Evolutionary conservation across 2,113 vertebrate genomes (phyloP), one percentile per base, ranked within the genome.

Genomic region (Hemiprocne comata): DNA sequence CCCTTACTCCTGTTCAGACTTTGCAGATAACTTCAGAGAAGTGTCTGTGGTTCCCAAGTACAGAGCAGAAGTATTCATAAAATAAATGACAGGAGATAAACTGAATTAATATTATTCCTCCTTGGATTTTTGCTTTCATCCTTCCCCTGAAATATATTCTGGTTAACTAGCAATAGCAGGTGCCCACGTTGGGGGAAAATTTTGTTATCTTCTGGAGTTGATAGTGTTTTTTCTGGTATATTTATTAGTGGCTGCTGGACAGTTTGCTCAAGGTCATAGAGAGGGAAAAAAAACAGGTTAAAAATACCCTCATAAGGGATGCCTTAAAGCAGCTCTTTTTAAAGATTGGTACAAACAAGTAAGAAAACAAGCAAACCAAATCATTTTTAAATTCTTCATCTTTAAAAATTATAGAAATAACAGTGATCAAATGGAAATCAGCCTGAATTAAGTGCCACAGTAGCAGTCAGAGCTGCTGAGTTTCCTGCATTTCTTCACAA

Each of bases 221-320:
- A 40, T 46, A 74, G 53, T 53, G 38, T 92, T 90, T 93, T 77
- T 17, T 93, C 67, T 83, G 24, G 21, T 74, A 4, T 61, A 77
- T 85, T 87, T 84, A 93, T 94, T 92, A 89, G 55, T 93, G 70
- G 23, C 62, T 92, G 21, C 76, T 93, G 65, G 80, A 78, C 34
- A 70, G 13, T 38, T 92, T 91, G 17, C 31, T 94, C 66, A 96
- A 95, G 76, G 89, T 93, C 80, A 57, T 9, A 86, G 69, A 12
- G 65, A 46, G 79, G 40, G 40, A 42, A 42, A 92, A 77, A 20
- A 86, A 90, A 64, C 5, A 3, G 53, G n/a, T 78, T 69, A 53
- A 92, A 92, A 93, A 78, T 57, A 50, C 4, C 10, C 13, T 53
- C 18, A 57, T 34, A 75, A 81, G 81, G n/a, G 8, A 40, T 75